Evolutionary conservation across 2,888 invertebrate genomes (phyloP).

Genomic region (Plebejus melissa): DNA sequence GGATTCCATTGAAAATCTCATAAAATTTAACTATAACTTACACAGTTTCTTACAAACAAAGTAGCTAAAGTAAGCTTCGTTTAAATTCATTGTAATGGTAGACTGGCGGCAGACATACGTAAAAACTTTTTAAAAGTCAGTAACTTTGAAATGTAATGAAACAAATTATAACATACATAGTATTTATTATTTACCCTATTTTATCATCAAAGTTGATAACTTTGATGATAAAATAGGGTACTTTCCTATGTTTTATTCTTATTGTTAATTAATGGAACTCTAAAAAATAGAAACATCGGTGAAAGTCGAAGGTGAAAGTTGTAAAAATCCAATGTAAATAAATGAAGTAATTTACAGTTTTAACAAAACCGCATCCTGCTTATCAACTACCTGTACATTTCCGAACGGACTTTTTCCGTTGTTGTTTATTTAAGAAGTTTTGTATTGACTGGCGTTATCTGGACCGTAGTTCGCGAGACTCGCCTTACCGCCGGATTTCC

Average conservation of each 20-base stretch:
- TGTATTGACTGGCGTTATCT: constrained; percentile 48
- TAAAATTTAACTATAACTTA: neutral
- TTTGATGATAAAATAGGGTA: too few species aligned
- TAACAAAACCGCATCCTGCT: neutral
- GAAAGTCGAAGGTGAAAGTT: too few species aligned
- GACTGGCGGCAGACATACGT: neutral
- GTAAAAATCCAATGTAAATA: neutral
- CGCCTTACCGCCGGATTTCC: constrained; percentile 46
- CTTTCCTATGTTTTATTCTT: too few species aligned
- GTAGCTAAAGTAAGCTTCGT: neutral
- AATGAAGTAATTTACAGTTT: neutral
- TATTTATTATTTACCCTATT: too few species aligned
- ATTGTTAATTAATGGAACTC: too few species aligned
- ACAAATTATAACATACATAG: too few species aligned
- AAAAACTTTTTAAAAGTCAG: neutral
- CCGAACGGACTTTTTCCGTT: constrained; percentile 3
- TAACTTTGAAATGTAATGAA: too few species aligned
- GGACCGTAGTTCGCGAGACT: constrained; percentile 45
- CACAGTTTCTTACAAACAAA: neutral
- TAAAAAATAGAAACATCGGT: too few species aligned
- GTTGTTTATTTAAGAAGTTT: constrained; percentile 37
- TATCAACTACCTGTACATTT: neutral
- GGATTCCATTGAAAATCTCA: constrained; percentile 2
- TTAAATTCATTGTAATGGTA: neutral
- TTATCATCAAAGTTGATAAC: too few species aligned